Conservation (phyloP, 2,113 vertebrate genomes). For the Silurus glanis region DNA sequence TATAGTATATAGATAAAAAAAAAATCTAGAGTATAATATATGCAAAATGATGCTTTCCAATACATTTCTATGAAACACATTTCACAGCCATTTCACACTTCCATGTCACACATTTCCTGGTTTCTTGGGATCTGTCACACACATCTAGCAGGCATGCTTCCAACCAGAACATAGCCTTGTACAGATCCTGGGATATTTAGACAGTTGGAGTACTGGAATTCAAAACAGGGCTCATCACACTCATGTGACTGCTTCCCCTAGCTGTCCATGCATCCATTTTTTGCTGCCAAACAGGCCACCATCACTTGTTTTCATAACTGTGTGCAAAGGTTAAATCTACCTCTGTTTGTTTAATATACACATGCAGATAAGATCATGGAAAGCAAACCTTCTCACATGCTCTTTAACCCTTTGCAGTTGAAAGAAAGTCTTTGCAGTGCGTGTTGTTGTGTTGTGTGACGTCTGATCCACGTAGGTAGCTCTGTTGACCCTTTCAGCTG, state of each 20-base stretch:
- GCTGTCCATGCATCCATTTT: background rate
- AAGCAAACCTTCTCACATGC: slow-evolving; percentile 46
- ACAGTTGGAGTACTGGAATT: slow-evolving; percentile 58
- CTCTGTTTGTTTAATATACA: slow-evolving; percentile 58
- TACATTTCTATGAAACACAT: background rate
- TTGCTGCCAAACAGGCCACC: slow-evolving; percentile 6
- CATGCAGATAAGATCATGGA: slow-evolving; percentile 41
- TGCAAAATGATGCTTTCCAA: slow-evolving; percentile 6
- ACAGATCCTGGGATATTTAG: slow-evolving; percentile 46
- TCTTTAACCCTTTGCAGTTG: slow-evolving; percentile 48
- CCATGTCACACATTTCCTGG: slow-evolving; percentile 6
- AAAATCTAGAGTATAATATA: background rate
- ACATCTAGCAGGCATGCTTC: background rate
- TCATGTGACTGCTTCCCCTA: background rate
- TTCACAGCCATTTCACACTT: slow-evolving; percentile 18
- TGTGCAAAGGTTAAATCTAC: slow-evolving; percentile 47
- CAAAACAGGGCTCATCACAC: slow-evolving; percentile 48
- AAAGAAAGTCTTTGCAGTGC: background rate
- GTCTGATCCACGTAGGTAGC: slow-evolving; percentile 8
- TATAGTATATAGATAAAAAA: background rate
- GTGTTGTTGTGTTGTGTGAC: no score
- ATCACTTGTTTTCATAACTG: slow-evolving; percentile 55
- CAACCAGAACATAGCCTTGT: background rate
- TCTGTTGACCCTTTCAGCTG: slow-evolving; percentile 18
- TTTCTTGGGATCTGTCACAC: slow-evolving; percentile 1